phyloP scores from a whole-genome alignment of 1,140 invertebrate species.

The Musca vetustissima region DNA sequence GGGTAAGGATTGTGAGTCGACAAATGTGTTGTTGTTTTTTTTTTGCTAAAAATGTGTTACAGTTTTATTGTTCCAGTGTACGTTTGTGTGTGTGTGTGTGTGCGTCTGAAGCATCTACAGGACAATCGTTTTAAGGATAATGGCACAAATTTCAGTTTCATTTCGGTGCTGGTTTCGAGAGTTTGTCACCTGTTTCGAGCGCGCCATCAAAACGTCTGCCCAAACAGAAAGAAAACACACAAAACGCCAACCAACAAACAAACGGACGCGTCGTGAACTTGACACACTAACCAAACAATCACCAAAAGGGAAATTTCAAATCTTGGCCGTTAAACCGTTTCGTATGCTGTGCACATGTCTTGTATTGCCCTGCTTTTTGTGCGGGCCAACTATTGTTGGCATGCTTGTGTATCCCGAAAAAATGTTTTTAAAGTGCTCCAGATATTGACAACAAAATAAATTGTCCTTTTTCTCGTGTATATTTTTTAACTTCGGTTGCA shows the following conservation, averaged over 20 bases:
- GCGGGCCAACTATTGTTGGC: too few species aligned
- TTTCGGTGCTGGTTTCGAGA: conserved; percentile 20
- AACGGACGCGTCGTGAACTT: conserved; percentile 12
- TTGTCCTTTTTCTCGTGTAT: too few species aligned
- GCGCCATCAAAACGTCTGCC: not conserved
- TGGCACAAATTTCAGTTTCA: conserved; percentile 23
- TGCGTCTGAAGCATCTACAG: conserved; percentile 10
- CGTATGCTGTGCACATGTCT: not conserved
- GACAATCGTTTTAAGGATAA: conserved; percentile 16
- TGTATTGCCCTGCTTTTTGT: not conserved
- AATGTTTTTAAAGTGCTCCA: too few species aligned
- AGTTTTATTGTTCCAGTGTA: not conserved
- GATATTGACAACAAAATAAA: too few species aligned
- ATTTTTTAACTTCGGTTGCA: too few species aligned
- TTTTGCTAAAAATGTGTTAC: conserved; percentile 4
- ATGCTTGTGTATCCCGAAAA: too few species aligned
- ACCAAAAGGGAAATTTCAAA: not conserved
- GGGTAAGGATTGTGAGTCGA: not conserved
- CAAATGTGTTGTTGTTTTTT: not conserved
- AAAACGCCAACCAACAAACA: not conserved
- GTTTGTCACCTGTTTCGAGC: conserved; percentile 1
- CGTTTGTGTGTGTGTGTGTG: not conserved
- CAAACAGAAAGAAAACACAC: not conserved
- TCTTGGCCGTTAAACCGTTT: conserved; percentile 8
- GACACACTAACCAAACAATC: conserved; percentile 11